Percentiles rank a stretch among this genome's conserved stretches.
Evolutionary conservation across 2,888 invertebrate genomes (phyloP).

Genomic region (Terebella lapidaria): DNA sequence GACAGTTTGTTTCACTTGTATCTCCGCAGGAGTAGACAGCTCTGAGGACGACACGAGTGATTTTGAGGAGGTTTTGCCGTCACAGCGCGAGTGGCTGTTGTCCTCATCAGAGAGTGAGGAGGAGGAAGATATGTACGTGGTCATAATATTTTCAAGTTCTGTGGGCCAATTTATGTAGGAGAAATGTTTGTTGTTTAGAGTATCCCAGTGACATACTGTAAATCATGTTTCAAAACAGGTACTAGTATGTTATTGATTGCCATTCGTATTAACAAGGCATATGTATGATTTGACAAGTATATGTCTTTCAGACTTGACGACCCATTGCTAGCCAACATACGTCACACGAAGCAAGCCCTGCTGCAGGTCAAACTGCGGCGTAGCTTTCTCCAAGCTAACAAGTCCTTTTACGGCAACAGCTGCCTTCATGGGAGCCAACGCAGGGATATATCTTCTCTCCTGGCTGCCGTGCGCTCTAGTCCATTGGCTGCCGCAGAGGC

Average conservation of each 20-base stretch:
- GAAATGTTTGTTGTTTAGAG: too few relatives aligned
- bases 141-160: too few relatives aligned
- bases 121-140: conserved; percentile 18
- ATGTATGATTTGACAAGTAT: too few relatives aligned
- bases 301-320: conserved; percentile 12
- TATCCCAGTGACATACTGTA: too few relatives aligned
- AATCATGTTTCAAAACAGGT: too few relatives aligned
- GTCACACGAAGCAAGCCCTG: conserved; percentile 32
- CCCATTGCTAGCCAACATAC: conserved; percentile 5
- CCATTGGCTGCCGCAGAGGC: conserved; percentile 32
- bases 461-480: conserved; percentile 43
- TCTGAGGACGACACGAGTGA: conserved; percentile 36
- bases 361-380: conserved; percentile 52
- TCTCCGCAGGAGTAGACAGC: conserved; percentile 24
- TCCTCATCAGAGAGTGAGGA: conserved; percentile 47
- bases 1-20: too few relatives aligned
- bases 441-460: conserved; percentile 42
- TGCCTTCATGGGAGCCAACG: conserved; percentile 24
- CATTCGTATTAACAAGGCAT: too few relatives aligned
- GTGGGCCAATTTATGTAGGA: too few relatives aligned
- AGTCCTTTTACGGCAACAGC: conserved; percentile 33
- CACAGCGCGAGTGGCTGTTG: conserved; percentile 44
- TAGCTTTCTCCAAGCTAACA: conserved; percentile 54
- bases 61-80: conserved; percentile 41
- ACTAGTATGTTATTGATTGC: too few relatives aligned